Percentiles rank a stretch among this genome's conserved stretches.
These are phyloP conservation scores for Scolopax mira DNA, from an alignment of 2,113 vertebrate genomes.

Conservation along the genomic window DNA sequence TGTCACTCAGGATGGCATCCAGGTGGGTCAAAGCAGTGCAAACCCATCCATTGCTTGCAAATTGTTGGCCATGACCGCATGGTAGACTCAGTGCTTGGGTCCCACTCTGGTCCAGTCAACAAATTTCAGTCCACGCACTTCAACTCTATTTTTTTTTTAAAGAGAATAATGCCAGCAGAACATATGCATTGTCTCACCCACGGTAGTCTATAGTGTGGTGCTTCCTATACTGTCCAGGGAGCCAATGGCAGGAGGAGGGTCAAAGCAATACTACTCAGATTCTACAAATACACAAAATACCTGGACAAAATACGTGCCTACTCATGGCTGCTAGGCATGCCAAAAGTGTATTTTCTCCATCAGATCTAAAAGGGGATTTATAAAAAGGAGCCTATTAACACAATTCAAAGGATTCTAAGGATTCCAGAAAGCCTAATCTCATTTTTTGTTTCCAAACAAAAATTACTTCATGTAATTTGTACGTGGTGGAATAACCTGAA, in stretches of 20 bases:
- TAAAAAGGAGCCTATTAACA: not conserved
- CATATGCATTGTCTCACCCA: not conserved
- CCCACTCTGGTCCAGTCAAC: not conserved
- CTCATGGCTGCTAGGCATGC: not conserved
- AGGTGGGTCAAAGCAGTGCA: no score
- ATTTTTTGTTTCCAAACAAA: not conserved
- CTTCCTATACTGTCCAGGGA: not conserved
- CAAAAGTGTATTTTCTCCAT: not conserved
- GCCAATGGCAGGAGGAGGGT: not conserved
- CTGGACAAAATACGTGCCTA: not conserved
- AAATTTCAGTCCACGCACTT: not conserved
- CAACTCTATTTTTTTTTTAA: not conserved
- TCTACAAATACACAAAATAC: not conserved
- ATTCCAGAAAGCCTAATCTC: not conserved
- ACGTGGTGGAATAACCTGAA: not conserved
- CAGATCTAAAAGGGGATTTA: not conserved
- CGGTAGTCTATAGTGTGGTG: not conserved
- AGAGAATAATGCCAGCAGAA: not conserved
- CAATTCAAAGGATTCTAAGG: not conserved
- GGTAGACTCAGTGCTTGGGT: not conserved
- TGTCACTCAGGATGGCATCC: no score
- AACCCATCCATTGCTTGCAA: not conserved
- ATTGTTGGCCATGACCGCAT: not conserved
- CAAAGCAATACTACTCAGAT: not conserved
- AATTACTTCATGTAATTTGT: not conserved